A percentile compares a stretch with the other conserved stretches of the same genome.
phyloP scores from a whole-genome alignment of 1,140 invertebrate species.

The Schlechtendalia chinensis region DNA sequence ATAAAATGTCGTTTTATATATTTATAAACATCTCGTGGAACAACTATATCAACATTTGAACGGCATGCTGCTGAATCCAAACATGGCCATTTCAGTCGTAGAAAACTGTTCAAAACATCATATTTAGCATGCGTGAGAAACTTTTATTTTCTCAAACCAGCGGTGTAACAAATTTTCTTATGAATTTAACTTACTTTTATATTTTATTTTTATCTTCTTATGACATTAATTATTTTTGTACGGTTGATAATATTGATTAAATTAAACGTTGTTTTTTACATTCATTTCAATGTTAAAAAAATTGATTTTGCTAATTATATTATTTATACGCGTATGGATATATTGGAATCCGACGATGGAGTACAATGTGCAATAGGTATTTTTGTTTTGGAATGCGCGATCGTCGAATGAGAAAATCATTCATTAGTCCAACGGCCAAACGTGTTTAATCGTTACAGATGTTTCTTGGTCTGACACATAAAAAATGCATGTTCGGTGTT shows the following conservation, averaged over 20 bases:
- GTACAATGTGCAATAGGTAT: too few species aligned
- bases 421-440: background rate
- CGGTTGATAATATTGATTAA: too few species aligned
- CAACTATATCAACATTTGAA: too few species aligned
- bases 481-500: background rate
- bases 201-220: background rate
- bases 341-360: too few species aligned
- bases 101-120: background rate
- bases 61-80: background rate
- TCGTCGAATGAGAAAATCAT: background rate
- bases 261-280: too few species aligned
- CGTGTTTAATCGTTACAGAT: background rate
- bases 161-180: background rate
- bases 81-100: slow-evolving; percentile 6
- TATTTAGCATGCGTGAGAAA: slow-evolving; percentile 5
- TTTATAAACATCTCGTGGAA: background rate
- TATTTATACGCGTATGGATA: too few species aligned
- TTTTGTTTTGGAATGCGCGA: background rate
- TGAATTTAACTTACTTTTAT: background rate
- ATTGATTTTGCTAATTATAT: too few species aligned
- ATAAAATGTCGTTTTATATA: background rate
- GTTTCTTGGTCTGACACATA: background rate
- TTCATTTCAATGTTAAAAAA: too few species aligned
- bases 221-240: background rate
- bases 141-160: background rate